Evolutionary conservation across 2,113 vertebrate genomes (phyloP), one percentile per base, ranked within the genome.

Genomic region (Rynchops niger): DNA sequence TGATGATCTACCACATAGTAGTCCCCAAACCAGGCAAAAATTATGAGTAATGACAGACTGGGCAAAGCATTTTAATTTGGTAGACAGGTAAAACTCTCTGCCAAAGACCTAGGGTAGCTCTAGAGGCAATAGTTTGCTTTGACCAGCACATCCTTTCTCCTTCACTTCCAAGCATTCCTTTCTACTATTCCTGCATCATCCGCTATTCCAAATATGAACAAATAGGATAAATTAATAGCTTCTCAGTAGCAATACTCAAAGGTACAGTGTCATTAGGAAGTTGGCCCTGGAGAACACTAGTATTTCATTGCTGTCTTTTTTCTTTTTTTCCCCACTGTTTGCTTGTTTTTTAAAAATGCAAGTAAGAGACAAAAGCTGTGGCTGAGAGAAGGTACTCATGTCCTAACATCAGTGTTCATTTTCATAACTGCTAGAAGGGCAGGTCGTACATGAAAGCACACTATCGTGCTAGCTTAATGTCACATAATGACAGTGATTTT

Each of bases 41-140:
- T 55, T 79, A 40, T 92, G 72, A 88, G 66, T 58, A 66, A 86
- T 67, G 94, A 95, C 89, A 95, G 76, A 73, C 79, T 55, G 21
- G 56, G 81, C 61, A 82, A 79, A 88, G 40, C 40, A 86, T 65
- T 95, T 86, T 73, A 90, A 73, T 95, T 82, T 13, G 66, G 62
- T 36, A 88, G 94, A 91, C 83, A 88, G 59, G 42, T 86, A 78
- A 84, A 95, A 36, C 43, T 88, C 62, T 61, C 63, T 89, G 65
- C 38, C n/a, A 40, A 86, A 82, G 69, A 67, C 38, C 32, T 27
- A 63, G n/a, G 16, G n/a, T 55, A 85, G 65, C 83, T 82, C 87
- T 52, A 74, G 55, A 95, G 69, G 47, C 96, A 94, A 94, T 1
- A 66, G 25, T 49, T 34, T 78, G 82, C 88, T 77, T 45, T 42